These are phyloP conservation scores for Metalampra italica DNA, from an alignment of 2,888 invertebrate species.

Conservation along the genomic window DNA sequence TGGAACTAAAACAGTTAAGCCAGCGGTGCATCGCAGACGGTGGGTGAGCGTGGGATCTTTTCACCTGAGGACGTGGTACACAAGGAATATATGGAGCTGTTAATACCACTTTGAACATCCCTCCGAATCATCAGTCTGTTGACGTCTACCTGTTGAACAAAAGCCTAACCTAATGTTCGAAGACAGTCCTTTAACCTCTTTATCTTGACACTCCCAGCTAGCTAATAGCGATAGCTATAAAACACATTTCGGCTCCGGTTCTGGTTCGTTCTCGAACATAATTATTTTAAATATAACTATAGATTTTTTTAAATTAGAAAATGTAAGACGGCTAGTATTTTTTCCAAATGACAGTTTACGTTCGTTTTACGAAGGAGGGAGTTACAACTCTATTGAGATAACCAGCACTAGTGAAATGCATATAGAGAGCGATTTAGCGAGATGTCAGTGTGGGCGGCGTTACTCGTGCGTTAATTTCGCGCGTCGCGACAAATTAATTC, in stretches of 20 bases:
- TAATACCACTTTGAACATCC: constrained; percentile 11
- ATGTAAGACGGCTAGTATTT: not conserved
- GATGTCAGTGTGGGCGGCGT: constrained; percentile 65
- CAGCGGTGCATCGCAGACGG: constrained; percentile 16
- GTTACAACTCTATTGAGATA: constrained; percentile 33
- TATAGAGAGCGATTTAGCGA: constrained; percentile 66
- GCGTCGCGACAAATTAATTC: constrained; percentile 71
- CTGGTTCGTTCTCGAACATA: too few relatives aligned
- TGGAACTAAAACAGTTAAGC: constrained; percentile 3
- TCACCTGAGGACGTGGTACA: constrained; percentile 65
- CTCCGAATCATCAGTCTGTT: not conserved
- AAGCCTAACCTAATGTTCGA: too few relatives aligned
- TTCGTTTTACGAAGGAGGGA: not conserved
- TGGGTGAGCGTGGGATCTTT: constrained; percentile 68
- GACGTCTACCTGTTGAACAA: too few relatives aligned
- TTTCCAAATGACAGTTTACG: not conserved
- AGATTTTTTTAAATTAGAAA: too few relatives aligned
- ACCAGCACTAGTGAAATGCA: constrained; percentile 42
- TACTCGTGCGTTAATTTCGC: constrained; percentile 72
- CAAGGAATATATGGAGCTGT: constrained; percentile 37
- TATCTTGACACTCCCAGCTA: too few relatives aligned
- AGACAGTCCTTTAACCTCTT: too few relatives aligned
- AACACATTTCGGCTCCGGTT: too few relatives aligned
- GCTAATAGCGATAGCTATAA: too few relatives aligned
- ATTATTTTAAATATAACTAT: too few relatives aligned